These are phyloP conservation scores for Heliconius nattereri DNA, from an alignment of 1,140 invertebrate genomes.

Conservation along the genomic window DNA sequence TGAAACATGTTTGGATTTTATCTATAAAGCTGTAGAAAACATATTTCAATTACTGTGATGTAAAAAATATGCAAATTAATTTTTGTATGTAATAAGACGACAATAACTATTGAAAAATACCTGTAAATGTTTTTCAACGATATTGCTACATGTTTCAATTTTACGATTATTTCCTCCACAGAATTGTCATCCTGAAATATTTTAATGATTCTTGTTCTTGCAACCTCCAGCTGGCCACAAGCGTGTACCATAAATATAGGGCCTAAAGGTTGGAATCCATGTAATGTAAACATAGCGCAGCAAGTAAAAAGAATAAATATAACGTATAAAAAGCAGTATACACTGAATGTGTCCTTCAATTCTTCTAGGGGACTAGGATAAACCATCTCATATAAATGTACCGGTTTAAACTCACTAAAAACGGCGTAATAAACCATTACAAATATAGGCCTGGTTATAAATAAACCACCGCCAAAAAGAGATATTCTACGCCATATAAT, in stretches of 20 bases:
- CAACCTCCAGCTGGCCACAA: conserved; percentile 55
- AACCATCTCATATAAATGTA: conserved; percentile 49
- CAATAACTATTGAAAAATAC: background rate
- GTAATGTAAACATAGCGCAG: conserved; percentile 42
- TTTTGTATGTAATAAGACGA: no score
- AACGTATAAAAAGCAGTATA: conserved; percentile 28
- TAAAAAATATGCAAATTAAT: background rate
- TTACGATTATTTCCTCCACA: conserved; percentile 29
- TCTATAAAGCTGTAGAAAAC: conserved; percentile 48
- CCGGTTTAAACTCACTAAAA: conserved; percentile 43
- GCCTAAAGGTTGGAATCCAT: conserved; percentile 47
- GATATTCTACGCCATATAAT: conserved; percentile 45
- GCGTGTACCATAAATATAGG: conserved; percentile 56
- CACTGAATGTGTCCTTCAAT: conserved; percentile 35
- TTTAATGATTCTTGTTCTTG: conserved; percentile 37
- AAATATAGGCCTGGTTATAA: conserved; percentile 40
- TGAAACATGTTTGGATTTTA: conserved; percentile 44
- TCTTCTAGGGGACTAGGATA: conserved; percentile 50
- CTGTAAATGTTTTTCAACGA: conserved; percentile 16
- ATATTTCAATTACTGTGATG: background rate
- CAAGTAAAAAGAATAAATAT: conserved; percentile 38
- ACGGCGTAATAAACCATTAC: conserved; percentile 41
- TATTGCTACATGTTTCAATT: conserved; percentile 43
- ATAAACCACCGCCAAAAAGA: conserved; percentile 27
- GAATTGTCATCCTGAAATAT: conserved; percentile 32